A percentile compares a stretch with the other conserved stretches of the same genome.
These are phyloP conservation scores for Bombus terrestris DNA, from an alignment of 1,140 invertebrate species.

Conservation along the genomic window DNA sequence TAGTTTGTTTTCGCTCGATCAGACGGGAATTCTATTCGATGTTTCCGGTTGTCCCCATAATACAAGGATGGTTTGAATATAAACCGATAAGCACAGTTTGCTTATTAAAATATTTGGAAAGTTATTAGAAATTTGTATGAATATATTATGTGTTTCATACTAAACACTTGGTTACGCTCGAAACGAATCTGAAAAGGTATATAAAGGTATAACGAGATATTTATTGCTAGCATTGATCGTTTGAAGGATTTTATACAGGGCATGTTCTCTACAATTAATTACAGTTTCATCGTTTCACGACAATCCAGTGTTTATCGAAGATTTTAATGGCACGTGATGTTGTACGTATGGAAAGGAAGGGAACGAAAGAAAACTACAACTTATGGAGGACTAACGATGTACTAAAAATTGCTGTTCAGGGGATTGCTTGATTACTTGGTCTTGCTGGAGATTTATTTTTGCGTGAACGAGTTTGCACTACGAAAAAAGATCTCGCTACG, in stretches of 20 bases:
- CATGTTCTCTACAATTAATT: not conserved
- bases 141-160: not conserved
- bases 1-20: not conserved
- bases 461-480: not conserved
- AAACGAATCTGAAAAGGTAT: not conserved
- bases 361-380: not conserved
- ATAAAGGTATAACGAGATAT: not conserved
- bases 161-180: not conserved
- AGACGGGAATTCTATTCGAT: not conserved
- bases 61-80: not conserved
- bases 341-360: not conserved
- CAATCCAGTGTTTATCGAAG: too few relatives aligned
- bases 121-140: not conserved
- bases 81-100: not conserved
- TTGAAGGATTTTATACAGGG: too few relatives aligned
- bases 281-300: not conserved
- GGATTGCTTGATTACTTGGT: conserved; percentile 1
- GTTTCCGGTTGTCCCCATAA: not conserved
- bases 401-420: not conserved
- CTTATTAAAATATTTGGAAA: not conserved
- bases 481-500: conserved; percentile 9
- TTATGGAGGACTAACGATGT: not conserved
- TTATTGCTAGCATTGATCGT: too few relatives aligned
- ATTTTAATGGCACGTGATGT: not conserved
- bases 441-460: conserved; percentile 16